A percentile compares a stretch with the other conserved stretches of the same genome.
phyloP scores from a whole-genome alignment of 2,113 vertebrate genomes.

The Spheniscus mendiculus region DNA sequence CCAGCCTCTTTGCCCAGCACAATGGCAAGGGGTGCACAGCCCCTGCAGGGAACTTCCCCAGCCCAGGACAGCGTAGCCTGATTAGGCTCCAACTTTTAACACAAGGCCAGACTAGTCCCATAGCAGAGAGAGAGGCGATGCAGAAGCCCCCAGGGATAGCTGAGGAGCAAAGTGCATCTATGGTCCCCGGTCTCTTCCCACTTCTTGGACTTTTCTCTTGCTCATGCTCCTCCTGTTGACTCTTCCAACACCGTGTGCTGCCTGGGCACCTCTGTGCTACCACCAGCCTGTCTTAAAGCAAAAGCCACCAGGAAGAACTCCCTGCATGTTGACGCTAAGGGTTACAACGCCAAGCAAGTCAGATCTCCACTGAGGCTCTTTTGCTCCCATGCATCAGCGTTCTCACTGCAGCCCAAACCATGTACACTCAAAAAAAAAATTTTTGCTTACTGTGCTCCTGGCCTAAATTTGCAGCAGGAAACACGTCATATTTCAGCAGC shows the following conservation, averaged over 20 bases:
- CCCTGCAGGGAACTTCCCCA: not conserved
- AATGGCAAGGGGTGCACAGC: not conserved
- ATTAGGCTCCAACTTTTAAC: not conserved
- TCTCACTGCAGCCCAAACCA: not conserved
- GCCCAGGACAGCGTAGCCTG: not conserved
- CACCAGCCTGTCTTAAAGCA: not conserved
- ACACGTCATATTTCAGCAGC: not conserved
- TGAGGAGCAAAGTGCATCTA: not conserved
- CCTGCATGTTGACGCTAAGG: not conserved
- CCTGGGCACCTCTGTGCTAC: not conserved
- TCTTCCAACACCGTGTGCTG: fast-evolving
- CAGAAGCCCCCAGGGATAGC: not conserved
- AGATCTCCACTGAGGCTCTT: not conserved
- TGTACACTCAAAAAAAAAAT: fast-evolving
- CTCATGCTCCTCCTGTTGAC: not conserved
- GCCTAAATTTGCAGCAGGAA: not conserved
- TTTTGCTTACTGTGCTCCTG: not conserved
- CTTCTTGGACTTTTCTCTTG: not conserved
- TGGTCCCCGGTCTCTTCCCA: fast-evolving
- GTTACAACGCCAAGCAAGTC: not conserved
- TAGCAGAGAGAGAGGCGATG: not conserved
- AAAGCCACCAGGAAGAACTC: not conserved
- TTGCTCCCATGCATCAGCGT: fast-evolving
- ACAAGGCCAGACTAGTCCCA: not conserved
- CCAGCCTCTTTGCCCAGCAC: not conserved